Conservation (phyloP, 2,113 vertebrate species). For the Parus major region DNA sequence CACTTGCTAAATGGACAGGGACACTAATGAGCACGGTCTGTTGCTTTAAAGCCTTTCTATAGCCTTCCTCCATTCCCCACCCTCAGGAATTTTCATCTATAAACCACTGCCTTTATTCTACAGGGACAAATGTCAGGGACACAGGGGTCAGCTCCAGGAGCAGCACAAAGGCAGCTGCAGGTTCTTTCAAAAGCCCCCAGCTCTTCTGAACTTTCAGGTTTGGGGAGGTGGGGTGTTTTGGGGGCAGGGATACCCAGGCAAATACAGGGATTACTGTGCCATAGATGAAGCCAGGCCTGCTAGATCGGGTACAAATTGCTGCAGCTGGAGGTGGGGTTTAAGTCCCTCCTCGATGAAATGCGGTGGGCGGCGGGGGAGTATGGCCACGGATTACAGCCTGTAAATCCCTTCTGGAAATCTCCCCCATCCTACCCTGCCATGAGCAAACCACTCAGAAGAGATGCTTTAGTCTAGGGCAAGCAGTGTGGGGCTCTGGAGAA, state of each 20-base stretch:
- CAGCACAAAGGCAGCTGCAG: constrained; percentile 49
- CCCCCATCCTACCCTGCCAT: not conserved
- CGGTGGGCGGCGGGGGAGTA: not conserved
- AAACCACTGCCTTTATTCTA: constrained; percentile 57
- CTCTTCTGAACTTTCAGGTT: not conserved
- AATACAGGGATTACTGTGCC: not conserved
- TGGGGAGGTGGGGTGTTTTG: not conserved
- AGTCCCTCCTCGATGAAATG: constrained; percentile 2
- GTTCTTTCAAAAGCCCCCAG: not conserved
- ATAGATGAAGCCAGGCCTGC: not conserved
- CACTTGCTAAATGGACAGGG: constrained; percentile 30
- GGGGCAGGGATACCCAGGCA: not conserved
- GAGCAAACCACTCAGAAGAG: not conserved
- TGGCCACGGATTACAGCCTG: not conserved
- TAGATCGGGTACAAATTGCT: not conserved
- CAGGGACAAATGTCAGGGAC: constrained; percentile 60
- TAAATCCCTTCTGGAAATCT: constrained; percentile 40
- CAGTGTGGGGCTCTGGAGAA: not conserved
- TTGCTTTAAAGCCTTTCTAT: constrained; percentile 45
- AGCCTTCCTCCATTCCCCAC: constrained; percentile 17
- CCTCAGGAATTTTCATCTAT: constrained; percentile 58
- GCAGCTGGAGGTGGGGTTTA: not conserved
- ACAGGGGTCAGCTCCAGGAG: constrained; percentile 42
- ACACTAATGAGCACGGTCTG: constrained; percentile 46
- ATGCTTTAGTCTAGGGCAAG: not conserved